Evolutionary conservation across 2,113 vertebrate genomes (phyloP).

Genomic region (Alexandromys fortis): DNA sequence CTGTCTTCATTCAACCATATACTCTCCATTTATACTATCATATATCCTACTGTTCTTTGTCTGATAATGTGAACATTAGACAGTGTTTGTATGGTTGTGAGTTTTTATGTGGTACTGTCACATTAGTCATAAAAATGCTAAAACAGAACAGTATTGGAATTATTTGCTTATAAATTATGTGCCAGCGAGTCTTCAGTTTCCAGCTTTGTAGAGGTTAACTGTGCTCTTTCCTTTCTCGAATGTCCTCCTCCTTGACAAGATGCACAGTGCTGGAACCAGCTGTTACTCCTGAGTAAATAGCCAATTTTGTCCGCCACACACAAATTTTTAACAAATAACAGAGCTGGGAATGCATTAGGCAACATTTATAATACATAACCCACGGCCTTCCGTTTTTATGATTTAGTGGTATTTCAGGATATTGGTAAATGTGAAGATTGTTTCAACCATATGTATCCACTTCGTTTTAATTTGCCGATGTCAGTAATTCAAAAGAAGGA

Average conservation of each 20-base stretch:
- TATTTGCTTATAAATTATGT: not conserved
- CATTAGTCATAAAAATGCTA: constrained; percentile 48
- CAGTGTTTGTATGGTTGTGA: constrained; percentile 15
- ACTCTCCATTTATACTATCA: constrained; percentile 71
- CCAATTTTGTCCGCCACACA: constrained; percentile 89
- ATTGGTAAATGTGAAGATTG: constrained; percentile 91
- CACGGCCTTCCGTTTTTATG: constrained; percentile 88
- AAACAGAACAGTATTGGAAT: constrained; percentile 52
- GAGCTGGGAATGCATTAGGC: constrained; percentile 87
- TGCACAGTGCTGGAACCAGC: constrained; percentile 86
- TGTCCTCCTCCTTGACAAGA: constrained; percentile 84
- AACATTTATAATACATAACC: constrained; percentile 90
- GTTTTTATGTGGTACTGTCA: constrained; percentile 25
- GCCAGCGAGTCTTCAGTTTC: constrained; percentile 70
- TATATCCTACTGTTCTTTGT: constrained; percentile 70
- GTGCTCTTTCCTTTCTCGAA: constrained; percentile 78
- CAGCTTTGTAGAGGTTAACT: constrained; percentile 88
- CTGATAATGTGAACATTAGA: constrained; percentile 58
- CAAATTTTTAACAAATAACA: constrained; percentile 91
- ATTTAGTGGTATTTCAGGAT: constrained; percentile 92
- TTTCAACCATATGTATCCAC: constrained; percentile 92
- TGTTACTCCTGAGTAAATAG: constrained; percentile 89
- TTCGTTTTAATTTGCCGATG: constrained; percentile 94
- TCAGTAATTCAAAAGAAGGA: constrained; percentile 91
- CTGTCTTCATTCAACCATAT: constrained; percentile 75